Evolutionary conservation across 2,797 vertebrate genomes (phyloP).

Genomic region (Rhinogobio ventralis): DNA sequence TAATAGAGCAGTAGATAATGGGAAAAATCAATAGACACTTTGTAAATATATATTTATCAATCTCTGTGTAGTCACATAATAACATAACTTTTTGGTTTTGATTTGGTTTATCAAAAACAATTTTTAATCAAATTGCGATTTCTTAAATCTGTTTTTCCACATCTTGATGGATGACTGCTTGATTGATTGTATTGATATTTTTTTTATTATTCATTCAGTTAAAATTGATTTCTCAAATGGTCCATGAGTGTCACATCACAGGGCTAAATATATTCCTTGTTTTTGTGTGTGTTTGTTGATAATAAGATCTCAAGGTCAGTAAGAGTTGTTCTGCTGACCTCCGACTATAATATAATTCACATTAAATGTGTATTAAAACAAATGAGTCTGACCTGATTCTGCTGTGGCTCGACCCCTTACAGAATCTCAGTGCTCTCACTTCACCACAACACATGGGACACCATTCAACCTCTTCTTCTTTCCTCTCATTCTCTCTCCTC

Average conservation of each 20-base stretch:
- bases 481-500: constrained; percentile 66
- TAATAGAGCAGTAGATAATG: not conserved
- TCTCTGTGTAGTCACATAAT: not conserved
- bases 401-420: not conserved
- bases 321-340: constrained; percentile 22
- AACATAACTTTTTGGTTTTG: not conserved
- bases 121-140: not conserved
- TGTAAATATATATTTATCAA: not conserved
- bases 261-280: not conserved
- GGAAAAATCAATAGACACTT: not conserved
- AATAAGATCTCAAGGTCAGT: constrained; percentile 60
- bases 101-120: not conserved
- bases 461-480: constrained; percentile 13
- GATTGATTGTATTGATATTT: not conserved
- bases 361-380: constrained; percentile 62
- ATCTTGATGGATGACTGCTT: not conserved
- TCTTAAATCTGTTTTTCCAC: not conserved
- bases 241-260: not conserved
- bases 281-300: constrained; percentile 4
- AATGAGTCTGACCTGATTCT: constrained; percentile 61
- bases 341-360: not conserved
- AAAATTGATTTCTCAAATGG: not conserved
- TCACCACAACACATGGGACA: constrained; percentile 25
- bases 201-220: not conserved
- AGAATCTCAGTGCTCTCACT: not conserved